phyloP scores from a whole-genome alignment of 2,113 vertebrate genomes.

The Stegastes partitus region DNA sequence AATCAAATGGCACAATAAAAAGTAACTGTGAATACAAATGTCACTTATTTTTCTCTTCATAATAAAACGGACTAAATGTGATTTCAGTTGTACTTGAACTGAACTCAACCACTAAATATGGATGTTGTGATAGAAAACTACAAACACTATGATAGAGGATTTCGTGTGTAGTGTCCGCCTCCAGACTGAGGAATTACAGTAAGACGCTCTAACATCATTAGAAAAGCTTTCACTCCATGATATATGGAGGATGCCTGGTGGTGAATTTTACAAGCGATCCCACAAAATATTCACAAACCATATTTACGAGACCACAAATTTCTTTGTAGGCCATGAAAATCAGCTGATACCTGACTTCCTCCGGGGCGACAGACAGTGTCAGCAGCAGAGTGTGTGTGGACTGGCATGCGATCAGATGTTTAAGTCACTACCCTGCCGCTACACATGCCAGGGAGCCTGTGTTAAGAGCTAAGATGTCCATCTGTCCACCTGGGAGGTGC shows the following conservation, averaged over 20 bases:
- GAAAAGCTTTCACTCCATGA: constrained; percentile 23
- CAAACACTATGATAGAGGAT: neutral
- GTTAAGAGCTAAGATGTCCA: constrained; percentile 71
- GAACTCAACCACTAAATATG: neutral
- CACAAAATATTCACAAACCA: constrained; percentile 53
- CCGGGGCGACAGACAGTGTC: constrained; percentile 20
- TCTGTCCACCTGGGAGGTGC: constrained; percentile 62
- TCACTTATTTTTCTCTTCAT: neutral
- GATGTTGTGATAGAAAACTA: neutral
- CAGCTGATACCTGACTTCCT: constrained; percentile 41
- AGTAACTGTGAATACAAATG: neutral
- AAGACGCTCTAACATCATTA: constrained; percentile 17
- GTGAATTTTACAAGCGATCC: constrained; percentile 36
- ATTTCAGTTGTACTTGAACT: neutral
- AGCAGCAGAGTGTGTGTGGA: constrained; percentile 29
- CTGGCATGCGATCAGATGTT: constrained; percentile 60
- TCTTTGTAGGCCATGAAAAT: constrained; percentile 35
- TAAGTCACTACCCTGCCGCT: constrained; percentile 59
- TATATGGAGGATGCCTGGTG: neutral
- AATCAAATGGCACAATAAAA: neutral
- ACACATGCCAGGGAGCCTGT: constrained; percentile 35
- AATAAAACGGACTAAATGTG: neutral
- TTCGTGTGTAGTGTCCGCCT: neutral
- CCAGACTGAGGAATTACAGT: constrained; percentile 4
- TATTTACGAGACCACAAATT: constrained; percentile 50